Base-by-base conservation (phyloP, 2,888 invertebrate species). In the Polia nebulosa region DNA sequence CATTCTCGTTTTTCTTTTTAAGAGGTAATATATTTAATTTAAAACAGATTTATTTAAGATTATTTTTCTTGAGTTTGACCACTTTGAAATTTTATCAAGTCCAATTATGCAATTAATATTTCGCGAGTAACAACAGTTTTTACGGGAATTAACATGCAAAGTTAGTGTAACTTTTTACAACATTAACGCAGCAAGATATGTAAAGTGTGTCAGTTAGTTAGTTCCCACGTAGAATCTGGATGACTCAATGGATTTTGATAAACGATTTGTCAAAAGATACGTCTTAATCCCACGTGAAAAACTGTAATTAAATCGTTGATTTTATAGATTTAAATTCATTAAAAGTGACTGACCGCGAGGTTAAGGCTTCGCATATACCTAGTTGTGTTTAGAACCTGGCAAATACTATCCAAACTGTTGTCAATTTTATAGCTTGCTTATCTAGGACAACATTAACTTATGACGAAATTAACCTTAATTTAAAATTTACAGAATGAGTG, bases 221-320 rank as follows among this genome's bases (percentile, higher is more conserved):
- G 64, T 69, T 74, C 83, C 41, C 81, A 81, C 78, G 83, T 59
- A 61, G 22, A 32, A 61, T 65, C 81, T 64, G 58, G 78, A 77
- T 66, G 68, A 11, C 70, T 83, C 81, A 74, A 69, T 58, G 59
- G 64, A 64, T 78, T 83, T 57, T 66, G 69, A 81, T 74, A 72
- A 74, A 81, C 27, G 34, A 27, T 32, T 66, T 55, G 56, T 67
- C 66, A 67, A 73, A 81, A 73, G 70, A 74, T 68, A 53, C 34
- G 27, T 49, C 25, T 41, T 22, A 60, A 71, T 81, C 81, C 63
- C 81, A 81, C 66, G 78, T 57, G 75, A 75, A 74, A 47, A 79
- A 66, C 13, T 20, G 7, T 44, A 61, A 74, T 79, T 79, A 74
- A 36, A 29, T 25, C 3, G 13, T 34, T 49, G 11, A 32, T 17